A percentile compares a stretch with the other conserved stretches of the same genome.
These are phyloP conservation scores for Toxotes jaculatrix DNA, from an alignment of 2,113 vertebrate species.

Conservation along the genomic window DNA sequence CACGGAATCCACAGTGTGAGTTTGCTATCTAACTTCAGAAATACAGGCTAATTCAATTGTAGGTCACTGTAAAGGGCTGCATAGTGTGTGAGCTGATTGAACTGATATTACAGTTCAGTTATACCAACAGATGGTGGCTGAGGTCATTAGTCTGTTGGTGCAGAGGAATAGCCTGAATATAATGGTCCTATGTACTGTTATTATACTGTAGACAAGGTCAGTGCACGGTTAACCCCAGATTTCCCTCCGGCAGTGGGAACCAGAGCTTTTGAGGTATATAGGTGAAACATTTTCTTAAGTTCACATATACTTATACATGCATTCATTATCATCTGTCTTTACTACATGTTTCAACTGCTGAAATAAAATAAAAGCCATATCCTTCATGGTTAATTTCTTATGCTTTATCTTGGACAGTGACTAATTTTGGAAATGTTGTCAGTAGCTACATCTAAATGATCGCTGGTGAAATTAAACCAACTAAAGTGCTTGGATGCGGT, in stretches of 20 bases:
- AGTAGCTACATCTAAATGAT: background rate
- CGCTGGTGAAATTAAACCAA: background rate
- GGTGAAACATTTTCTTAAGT: background rate
- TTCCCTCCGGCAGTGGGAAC: background rate
- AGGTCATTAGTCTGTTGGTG: background rate
- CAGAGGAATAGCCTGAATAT: background rate
- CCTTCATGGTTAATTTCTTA: background rate
- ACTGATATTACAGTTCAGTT: slow-evolving; percentile 1
- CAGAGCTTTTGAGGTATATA: background rate
- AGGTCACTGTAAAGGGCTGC: slow-evolving; percentile 5
- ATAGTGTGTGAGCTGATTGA: slow-evolving; percentile 8
- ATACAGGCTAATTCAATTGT: background rate
- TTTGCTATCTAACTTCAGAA: background rate
- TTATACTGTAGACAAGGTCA: background rate
- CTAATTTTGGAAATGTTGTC: background rate
- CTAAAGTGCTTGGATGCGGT: background rate
- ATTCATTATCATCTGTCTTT: background rate
- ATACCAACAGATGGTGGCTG: slow-evolving; percentile 17
- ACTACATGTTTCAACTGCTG: background rate
- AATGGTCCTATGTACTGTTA: background rate
- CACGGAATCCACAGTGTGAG: background rate
- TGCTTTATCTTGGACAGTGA: background rate
- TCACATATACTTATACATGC: background rate
- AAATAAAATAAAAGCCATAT: background rate
- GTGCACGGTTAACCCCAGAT: background rate